Evolutionary conservation across 2,113 vertebrate genomes (phyloP).

Genomic region (Gasterosteus aculeatus): DNA sequence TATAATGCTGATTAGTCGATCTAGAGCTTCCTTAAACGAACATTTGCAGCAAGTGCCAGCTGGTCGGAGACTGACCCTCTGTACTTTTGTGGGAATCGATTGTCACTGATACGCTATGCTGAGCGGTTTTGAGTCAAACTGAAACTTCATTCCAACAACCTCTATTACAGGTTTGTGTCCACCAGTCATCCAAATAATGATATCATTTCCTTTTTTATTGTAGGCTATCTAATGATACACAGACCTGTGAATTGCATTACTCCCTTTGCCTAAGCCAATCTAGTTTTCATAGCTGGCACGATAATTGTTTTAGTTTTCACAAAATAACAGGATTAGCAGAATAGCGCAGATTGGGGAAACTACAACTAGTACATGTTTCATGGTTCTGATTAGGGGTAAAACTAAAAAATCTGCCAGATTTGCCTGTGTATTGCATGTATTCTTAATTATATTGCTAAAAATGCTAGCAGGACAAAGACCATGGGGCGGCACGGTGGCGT

Average conservation of each 20-base stretch:
- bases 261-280: not conserved
- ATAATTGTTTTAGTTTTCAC: not conserved
- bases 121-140: not conserved
- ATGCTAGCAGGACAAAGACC: slow-evolving; percentile 7
- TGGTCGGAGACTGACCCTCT: slow-evolving; percentile 17
- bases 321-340: not conserved
- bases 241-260: not conserved
- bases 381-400: not conserved
- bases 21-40: slow-evolving; percentile 7
- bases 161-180: not conserved
- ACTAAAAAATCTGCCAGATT: not conserved
- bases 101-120: not conserved
- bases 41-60: slow-evolving; percentile 29
- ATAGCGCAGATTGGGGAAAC: not conserved
- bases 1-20: slow-evolving; percentile 22
- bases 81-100: not conserved
- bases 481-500: no score
- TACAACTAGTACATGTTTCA: not conserved
- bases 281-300: not conserved
- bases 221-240: not conserved
- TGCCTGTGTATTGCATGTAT: not conserved
- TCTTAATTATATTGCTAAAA: not conserved
- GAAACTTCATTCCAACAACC: not conserved
- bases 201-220: not conserved
- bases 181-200: not conserved